phyloP scores from a whole-genome alignment of 2,797 vertebrate genomes.

The Gastrophryne carolinensis region DNA sequence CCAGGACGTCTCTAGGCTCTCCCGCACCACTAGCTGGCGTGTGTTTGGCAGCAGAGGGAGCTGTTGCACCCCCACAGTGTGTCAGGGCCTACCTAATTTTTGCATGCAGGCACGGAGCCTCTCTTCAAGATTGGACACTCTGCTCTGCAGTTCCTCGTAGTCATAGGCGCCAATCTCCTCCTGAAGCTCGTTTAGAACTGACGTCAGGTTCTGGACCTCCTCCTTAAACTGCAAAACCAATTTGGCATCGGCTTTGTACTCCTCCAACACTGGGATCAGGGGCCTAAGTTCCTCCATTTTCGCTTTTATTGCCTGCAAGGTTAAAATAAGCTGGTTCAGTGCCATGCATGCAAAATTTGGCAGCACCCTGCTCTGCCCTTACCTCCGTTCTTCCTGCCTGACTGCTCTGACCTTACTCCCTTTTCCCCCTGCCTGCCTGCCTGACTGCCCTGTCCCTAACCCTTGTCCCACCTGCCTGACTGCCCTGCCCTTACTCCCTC shows the following conservation, averaged over 20 bases:
- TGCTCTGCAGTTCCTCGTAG: slow-evolving; percentile 98
- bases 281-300: slow-evolving; percentile 99
- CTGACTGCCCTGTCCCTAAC: not conserved
- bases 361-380: slow-evolving; percentile 69
- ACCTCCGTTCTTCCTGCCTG: slow-evolving; percentile 38
- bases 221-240: slow-evolving; percentile 99
- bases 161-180: slow-evolving; percentile 98
- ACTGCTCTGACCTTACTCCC: too few relatives aligned
- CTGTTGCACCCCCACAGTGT: slow-evolving; percentile 61
- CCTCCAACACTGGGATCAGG: slow-evolving; percentile 99
- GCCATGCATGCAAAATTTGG: slow-evolving; percentile 81
- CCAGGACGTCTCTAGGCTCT: not conserved
- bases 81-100: slow-evolving; percentile 97
- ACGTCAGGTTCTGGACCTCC: slow-evolving; percentile 99
- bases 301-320: slow-evolving; percentile 98
- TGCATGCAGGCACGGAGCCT: slow-evolving; percentile 99
- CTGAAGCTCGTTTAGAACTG: slow-evolving; percentile 97
- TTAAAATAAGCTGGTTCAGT: slow-evolving; percentile 98
- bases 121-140: slow-evolving; percentile 98
- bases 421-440: slow-evolving; percentile 50
- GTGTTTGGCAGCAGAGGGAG: slow-evolving; percentile 39
- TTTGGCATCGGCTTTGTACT: slow-evolving; percentile 99
- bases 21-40: slow-evolving; percentile 5
- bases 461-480: too few relatives aligned
- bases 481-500: slow-evolving; percentile 49